Conservation (phyloP, 2,797 vertebrate genomes). For the Taenioides sp. region DNA sequence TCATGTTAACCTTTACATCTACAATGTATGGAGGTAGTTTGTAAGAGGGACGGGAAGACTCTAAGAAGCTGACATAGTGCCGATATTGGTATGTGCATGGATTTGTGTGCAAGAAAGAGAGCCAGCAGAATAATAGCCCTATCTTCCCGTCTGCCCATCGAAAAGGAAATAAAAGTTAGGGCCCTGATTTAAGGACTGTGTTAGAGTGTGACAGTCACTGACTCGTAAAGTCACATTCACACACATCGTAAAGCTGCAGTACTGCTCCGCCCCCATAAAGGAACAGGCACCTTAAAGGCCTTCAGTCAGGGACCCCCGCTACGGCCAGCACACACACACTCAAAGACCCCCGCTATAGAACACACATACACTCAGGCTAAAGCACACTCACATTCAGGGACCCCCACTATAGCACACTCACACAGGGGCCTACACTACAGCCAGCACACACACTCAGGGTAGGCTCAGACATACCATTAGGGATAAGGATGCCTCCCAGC, state of each 20-base stretch:
- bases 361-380: constrained; percentile 23
- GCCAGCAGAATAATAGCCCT: constrained; percentile 65
- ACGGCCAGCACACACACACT: constrained; percentile 13
- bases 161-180: constrained; percentile 75
- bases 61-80: constrained; percentile 43
- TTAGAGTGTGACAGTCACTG: constrained; percentile 77
- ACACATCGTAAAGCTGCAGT: constrained; percentile 69
- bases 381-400: background rate
- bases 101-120: constrained; percentile 30
- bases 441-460: constrained; percentile 9
- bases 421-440: constrained; percentile 22
- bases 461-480: constrained; percentile 81
- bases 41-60: constrained; percentile 31
- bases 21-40: constrained; percentile 42
- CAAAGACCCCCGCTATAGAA: constrained; percentile 22
- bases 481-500: constrained; percentile 95
- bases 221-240: constrained; percentile 78
- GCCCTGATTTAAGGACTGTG: constrained; percentile 77
- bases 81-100: constrained; percentile 35
- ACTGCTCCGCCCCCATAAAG: constrained; percentile 67
- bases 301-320: constrained; percentile 35
- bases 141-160: constrained; percentile 68
- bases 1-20: constrained; percentile 58
- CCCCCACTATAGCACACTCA: constrained; percentile 12
- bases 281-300: constrained; percentile 69